Percentiles rank a stretch among this genome's conserved stretches.
Evolutionary conservation across 2,888 invertebrate genomes (phyloP).

Genomic region (Toxonevra muliebris): DNA sequence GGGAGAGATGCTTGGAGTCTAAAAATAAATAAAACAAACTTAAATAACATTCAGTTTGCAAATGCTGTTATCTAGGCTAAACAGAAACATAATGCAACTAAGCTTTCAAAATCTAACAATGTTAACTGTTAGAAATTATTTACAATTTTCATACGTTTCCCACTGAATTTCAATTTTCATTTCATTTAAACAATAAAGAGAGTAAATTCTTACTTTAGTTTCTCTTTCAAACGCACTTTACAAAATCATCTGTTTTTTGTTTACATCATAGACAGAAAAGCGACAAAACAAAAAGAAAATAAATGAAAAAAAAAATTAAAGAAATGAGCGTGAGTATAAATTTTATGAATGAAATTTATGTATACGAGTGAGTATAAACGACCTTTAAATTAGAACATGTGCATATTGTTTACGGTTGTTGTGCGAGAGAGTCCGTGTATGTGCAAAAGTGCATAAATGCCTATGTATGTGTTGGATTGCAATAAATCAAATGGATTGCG

Average conservation of each 20-base stretch:
- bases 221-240: not conserved
- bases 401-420: not conserved
- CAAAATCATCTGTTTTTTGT: slow-evolving; percentile 54
- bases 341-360: slow-evolving; percentile 52
- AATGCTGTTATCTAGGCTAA: no score
- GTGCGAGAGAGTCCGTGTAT: slow-evolving; percentile 5
- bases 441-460: not conserved
- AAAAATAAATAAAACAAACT: not conserved
- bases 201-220: no score
- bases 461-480: no score
- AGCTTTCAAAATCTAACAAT: no score
- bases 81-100: no score
- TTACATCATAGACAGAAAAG: slow-evolving; percentile 41
- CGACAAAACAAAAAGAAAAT: not conserved
- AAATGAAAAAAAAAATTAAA: slow-evolving; percentile 9
- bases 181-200: no score
- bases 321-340: slow-evolving; percentile 30
- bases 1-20: slow-evolving; percentile 39
- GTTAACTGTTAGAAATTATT: no score
- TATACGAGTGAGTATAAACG: slow-evolving; percentile 23
- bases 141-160: no score
- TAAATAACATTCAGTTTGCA: no score
- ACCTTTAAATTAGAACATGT: slow-evolving; percentile 28
- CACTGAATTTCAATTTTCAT: no score
- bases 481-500: no score